Percentiles rank a stretch among this genome's conserved stretches.
Conservation (phyloP, 2,797 vertebrate genomes). For the Poeciliopsis presidionis region DNA sequence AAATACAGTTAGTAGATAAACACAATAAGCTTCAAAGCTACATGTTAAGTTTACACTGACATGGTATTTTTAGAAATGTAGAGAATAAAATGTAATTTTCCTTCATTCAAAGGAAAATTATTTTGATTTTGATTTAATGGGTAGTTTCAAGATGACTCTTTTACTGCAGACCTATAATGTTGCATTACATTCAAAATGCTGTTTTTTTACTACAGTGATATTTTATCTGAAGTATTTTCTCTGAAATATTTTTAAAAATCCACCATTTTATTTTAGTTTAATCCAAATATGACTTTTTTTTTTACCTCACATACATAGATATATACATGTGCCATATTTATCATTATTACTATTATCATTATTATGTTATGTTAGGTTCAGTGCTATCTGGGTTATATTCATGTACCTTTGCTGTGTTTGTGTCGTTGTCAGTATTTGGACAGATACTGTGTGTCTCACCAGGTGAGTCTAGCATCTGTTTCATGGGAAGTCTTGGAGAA, state of each 20-base stretch:
- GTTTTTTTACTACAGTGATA: not conserved
- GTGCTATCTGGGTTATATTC: slow-evolving; percentile 9
- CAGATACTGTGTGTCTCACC: slow-evolving; percentile 74
- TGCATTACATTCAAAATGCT: not conserved
- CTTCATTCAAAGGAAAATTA: not conserved
- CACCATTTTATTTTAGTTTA: not conserved
- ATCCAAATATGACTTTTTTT: not conserved
- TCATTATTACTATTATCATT: too few species aligned
- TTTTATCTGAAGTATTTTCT: not conserved
- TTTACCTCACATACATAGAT: not conserved
- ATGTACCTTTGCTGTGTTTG: slow-evolving; percentile 17
- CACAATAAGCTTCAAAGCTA: not conserved
- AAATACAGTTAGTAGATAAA: not conserved
- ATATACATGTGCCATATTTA: too few species aligned
- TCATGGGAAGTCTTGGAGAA: slow-evolving; percentile 42
- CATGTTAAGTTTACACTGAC: not conserved
- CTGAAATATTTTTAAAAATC: not conserved
- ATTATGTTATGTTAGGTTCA: too few species aligned
- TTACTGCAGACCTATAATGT: not conserved
- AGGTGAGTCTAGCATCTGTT: slow-evolving; percentile 78
- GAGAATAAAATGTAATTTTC: not conserved
- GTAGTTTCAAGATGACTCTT: not conserved
- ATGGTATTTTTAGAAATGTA: not conserved
- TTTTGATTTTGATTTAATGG: not conserved
- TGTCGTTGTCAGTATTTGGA: slow-evolving; percentile 73